Conservation (phyloP, 2,888 invertebrate species). For the Caprella mutica region DNA sequence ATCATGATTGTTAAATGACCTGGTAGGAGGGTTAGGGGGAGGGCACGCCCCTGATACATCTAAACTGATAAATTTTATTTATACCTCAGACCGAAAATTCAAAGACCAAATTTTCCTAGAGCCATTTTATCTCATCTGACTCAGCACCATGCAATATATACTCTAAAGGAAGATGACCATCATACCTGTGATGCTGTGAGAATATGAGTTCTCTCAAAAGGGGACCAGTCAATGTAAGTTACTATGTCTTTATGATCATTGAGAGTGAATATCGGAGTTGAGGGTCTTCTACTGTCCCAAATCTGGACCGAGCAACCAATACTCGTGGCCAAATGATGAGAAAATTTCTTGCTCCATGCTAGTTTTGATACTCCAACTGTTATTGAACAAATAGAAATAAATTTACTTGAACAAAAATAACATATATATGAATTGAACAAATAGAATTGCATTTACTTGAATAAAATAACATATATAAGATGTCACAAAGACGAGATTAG, state of each 20-base stretch:
- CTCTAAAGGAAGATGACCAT: too few species aligned
- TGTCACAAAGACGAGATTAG: background rate
- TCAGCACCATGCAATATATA: too few species aligned
- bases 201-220: constrained; percentile 64
- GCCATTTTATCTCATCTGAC: too few species aligned
- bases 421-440: background rate
- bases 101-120: too few species aligned
- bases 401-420: background rate
- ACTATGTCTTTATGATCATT: constrained; percentile 79
- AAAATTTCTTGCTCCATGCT: constrained; percentile 77
- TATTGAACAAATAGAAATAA: background rate
- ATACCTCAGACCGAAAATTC: too few species aligned
- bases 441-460: background rate
- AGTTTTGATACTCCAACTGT: constrained; percentile 66
- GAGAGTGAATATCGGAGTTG: constrained; percentile 78
- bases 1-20: too few species aligned
- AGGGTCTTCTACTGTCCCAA: constrained; percentile 85
- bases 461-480: background rate
- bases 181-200: constrained; percentile 43
- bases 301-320: constrained; percentile 92
- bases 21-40: too few species aligned
- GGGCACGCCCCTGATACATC: too few species aligned
- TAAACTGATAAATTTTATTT: too few species aligned
- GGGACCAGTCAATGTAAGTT: constrained; percentile 90
- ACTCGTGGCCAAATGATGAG: constrained; percentile 76